A percentile compares a stretch with the other conserved stretches of the same genome.
Conservation (phyloP, 2,113 vertebrate species). For the Elaphurus davidianus region DNA sequence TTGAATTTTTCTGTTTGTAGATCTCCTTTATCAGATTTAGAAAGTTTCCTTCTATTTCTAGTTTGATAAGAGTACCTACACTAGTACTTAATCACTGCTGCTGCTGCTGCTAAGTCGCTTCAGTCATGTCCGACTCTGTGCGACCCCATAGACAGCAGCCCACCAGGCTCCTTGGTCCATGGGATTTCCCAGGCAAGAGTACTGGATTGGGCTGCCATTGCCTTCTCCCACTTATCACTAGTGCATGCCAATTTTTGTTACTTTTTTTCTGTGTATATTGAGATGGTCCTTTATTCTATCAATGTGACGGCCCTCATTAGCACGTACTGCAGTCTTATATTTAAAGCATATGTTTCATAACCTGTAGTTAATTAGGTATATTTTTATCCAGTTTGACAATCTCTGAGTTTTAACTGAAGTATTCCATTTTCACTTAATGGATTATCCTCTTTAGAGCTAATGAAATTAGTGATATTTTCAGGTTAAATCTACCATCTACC, state of each 20-base stretch:
- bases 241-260: background rate
- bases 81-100: no score
- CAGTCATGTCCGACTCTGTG: no score
- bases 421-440: background rate
- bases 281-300: background rate
- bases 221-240: no score
- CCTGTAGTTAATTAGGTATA: background rate
- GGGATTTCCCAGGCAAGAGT: no score
- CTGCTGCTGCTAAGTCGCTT: no score
- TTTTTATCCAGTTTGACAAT: background rate
- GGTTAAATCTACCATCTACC: background rate
- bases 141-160: no score
- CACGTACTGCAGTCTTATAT: background rate
- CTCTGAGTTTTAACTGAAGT: background rate
- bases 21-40: background rate
- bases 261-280: background rate
- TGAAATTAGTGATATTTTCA: background rate
- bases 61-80: background rate
- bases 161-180: no score
- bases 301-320: background rate
- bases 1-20: background rate
- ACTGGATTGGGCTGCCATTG: no score
- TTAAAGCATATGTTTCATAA: background rate
- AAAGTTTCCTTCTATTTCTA: background rate
- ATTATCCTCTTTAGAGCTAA: background rate